These are phyloP conservation scores for Drosophila punjabiensis DNA, from an alignment of 1,140 invertebrate genomes.

Conservation along the genomic window DNA sequence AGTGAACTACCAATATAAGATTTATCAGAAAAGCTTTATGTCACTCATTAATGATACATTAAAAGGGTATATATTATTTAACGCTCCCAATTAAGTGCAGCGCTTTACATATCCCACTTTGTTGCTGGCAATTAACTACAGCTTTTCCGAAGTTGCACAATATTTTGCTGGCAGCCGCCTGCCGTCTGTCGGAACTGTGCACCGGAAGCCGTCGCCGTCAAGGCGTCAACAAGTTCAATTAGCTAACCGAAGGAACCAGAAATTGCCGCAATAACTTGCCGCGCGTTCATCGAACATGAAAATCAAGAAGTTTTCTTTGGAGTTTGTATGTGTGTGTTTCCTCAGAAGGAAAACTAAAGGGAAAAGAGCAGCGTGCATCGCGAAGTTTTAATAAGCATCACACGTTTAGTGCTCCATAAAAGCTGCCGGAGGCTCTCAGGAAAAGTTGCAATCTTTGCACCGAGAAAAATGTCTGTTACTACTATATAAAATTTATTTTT, in stretches of 20 bases:
- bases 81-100: background rate
- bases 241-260: conserved; percentile 39
- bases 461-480: background rate
- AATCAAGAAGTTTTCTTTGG: conserved; percentile 60
- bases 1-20: background rate
- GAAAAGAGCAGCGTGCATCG: conserved; percentile 8
- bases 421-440: conserved; percentile 19
- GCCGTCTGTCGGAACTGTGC: conserved; percentile 9
- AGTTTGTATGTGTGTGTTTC: background rate
- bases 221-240: conserved; percentile 68
- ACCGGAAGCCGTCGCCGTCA: conserved; percentile 17
- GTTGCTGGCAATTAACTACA: conserved; percentile 40
- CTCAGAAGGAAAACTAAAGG: background rate
- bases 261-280: conserved; percentile 53
- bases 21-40: background rate
- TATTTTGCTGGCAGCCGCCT: conserved; percentile 23
- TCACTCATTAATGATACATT: background rate
- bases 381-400: conserved; percentile 76
- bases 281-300: conserved; percentile 64
- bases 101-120: background rate
- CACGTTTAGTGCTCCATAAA: conserved; percentile 63
- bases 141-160: conserved; percentile 15
- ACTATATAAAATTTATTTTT: too few relatives aligned
- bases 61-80: background rate
- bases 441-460: background rate